Evolutionary conservation across 2,888 invertebrate genomes (phyloP).

Genomic region (Heteromyza rotundicornis): DNA sequence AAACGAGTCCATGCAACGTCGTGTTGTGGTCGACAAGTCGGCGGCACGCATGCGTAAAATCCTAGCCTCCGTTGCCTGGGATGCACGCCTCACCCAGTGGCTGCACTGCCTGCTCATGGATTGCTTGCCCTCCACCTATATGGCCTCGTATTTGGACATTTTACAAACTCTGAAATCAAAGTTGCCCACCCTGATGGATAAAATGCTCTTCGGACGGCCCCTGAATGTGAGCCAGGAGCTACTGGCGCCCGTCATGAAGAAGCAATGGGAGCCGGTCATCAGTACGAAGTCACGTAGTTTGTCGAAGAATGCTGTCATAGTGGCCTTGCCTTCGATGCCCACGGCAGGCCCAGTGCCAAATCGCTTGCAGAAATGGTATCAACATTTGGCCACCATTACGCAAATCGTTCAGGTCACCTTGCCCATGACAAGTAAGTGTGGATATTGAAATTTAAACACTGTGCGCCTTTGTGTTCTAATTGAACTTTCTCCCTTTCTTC

Average conservation of each 20-base stretch:
- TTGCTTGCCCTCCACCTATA: conserved; percentile 69
- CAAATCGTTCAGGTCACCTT: conserved; percentile 67
- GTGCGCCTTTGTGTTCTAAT: neutral
- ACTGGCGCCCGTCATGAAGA: conserved; percentile 67
- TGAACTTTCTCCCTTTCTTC: neutral
- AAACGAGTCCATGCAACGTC: conserved; percentile 73
- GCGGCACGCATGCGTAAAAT: conserved; percentile 71
- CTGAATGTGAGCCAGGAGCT: conserved; percentile 69
- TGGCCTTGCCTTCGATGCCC: conserved; percentile 69
- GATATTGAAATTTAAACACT: neutral
- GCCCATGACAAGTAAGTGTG: conserved; percentile 49
- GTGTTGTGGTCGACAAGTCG: conserved; percentile 75
- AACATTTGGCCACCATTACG: conserved; percentile 71
- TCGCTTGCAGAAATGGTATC: conserved; percentile 74
- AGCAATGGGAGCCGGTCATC: conserved; percentile 77
- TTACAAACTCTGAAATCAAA: conserved; percentile 75
- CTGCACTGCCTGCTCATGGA: conserved; percentile 76
- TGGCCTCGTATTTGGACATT: conserved; percentile 78
- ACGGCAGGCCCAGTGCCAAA: conserved; percentile 62
- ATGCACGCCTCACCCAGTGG: conserved; percentile 77
- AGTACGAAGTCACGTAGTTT: conserved; percentile 73
- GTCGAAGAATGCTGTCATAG: conserved; percentile 72
- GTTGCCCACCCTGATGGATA: conserved; percentile 75
- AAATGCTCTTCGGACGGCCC: conserved; percentile 70
- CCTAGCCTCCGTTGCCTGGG: conserved; percentile 77